phyloP scores from a whole-genome alignment of 2,888 invertebrate species.

The Drosophila niveifrons region DNA sequence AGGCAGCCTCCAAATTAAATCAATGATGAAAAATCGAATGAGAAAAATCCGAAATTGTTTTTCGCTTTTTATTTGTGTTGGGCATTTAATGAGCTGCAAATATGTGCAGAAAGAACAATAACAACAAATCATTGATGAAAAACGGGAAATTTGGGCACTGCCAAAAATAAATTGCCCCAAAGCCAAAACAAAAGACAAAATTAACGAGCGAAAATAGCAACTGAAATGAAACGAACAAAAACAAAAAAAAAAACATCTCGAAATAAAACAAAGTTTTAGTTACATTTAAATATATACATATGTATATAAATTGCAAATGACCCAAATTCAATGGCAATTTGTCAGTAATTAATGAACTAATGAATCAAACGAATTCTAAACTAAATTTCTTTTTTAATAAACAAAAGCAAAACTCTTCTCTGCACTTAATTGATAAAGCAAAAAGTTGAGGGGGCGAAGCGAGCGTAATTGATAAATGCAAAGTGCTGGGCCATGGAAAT shows the following conservation, averaged over 20 bases:
- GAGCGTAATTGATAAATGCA: conserved; percentile 11
- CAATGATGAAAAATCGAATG: conserved; percentile 50
- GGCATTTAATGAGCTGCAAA: conserved; percentile 66
- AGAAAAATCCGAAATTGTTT: conserved; percentile 12
- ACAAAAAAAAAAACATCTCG: conserved; percentile 35
- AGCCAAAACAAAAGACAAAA: conserved; percentile 38
- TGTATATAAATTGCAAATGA: conserved; percentile 13
- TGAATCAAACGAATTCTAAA: conserved; percentile 40
- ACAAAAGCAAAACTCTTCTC: conserved; percentile 29
- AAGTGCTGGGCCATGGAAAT: conserved; percentile 23
- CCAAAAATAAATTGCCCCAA: conserved; percentile 26
- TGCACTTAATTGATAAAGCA: conserved; percentile 17
- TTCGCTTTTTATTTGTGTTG: conserved; percentile 15
- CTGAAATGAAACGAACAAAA: not conserved
- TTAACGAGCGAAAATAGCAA: conserved; percentile 11
- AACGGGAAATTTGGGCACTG: conserved; percentile 16
- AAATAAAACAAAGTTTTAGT: conserved; percentile 30
- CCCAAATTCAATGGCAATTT: conserved; percentile 16
- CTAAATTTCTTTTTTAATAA: conserved; percentile 43
- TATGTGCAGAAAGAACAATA: conserved; percentile 30
- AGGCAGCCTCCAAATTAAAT: conserved; percentile 48
- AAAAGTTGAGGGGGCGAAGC: not conserved
- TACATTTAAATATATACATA: conserved; percentile 15
- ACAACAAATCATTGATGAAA: conserved; percentile 49
- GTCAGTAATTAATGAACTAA: conserved; percentile 34